These are phyloP conservation scores for Aphaenogaster ashmeadi DNA, from an alignment of 1,140 invertebrate genomes.

Conservation along the genomic window DNA sequence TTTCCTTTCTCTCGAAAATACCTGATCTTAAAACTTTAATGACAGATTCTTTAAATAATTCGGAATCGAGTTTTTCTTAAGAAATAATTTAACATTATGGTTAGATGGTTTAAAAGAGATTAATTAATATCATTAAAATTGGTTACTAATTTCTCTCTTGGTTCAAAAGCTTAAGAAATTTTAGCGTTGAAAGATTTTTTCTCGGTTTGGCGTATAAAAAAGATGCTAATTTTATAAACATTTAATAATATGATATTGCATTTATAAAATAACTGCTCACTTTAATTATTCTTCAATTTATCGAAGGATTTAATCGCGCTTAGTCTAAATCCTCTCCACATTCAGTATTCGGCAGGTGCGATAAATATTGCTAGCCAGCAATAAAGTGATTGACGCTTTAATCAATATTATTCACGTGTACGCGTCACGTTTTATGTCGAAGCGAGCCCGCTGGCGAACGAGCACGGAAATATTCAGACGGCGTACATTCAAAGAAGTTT, in stretches of 20 bases:
- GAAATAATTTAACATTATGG: background rate
- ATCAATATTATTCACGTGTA: conserved; percentile 47
- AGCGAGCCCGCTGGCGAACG: background rate
- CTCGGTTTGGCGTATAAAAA: background rate
- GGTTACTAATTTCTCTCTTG: background rate
- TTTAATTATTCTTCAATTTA: conserved; percentile 14
- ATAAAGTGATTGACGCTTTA: conserved; percentile 55
- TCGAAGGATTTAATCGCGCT: background rate
- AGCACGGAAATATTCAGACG: conserved; percentile 23
- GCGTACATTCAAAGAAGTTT: conserved; percentile 52
- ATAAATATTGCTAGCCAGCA: conserved; percentile 8
- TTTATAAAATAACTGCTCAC: background rate
- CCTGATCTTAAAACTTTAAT: conserved; percentile 12
- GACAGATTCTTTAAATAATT: conserved; percentile 7
- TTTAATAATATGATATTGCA: background rate
- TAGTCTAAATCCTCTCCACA: background rate
- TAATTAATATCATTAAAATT: conserved; percentile 5
- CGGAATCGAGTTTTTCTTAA: background rate
- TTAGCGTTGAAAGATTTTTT: background rate
- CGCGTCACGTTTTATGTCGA: conserved; percentile 6
- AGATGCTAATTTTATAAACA: background rate
- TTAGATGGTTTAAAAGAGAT: background rate
- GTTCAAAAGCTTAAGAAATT: background rate
- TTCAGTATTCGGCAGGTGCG: background rate
- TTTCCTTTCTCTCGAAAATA: background rate